A percentile compares a stretch with the other conserved stretches of the same genome.
Conservation (phyloP, 2,888 invertebrate genomes). For the Drosophila mercatorum region DNA sequence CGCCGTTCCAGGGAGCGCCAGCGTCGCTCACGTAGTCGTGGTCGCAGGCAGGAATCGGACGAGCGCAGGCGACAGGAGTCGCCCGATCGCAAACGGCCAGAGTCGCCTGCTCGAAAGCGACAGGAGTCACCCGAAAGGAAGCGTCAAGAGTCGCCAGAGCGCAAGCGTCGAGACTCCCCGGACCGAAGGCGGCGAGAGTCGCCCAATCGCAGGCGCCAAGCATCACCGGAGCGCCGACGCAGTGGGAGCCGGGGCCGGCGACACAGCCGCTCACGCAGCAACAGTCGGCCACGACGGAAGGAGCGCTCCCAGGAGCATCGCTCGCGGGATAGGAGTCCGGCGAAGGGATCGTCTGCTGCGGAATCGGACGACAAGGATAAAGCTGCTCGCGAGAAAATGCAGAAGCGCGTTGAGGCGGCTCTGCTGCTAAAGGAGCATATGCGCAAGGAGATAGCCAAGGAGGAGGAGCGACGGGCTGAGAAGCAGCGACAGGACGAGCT, state of each 20-base stretch:
- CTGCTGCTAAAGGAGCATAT: conserved; percentile 87
- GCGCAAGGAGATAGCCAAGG: conserved; percentile 86
- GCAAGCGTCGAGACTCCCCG: conserved; percentile 51
- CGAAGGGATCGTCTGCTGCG: conserved; percentile 39
- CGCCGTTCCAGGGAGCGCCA: conserved; percentile 65
- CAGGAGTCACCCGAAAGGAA: conserved; percentile 38
- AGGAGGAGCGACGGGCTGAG: conserved; percentile 86
- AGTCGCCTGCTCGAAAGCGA: conserved; percentile 25
- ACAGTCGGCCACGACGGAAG: conserved; percentile 47
- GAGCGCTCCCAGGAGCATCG: conserved; percentile 49
- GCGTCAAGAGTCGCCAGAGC: conserved; percentile 35
- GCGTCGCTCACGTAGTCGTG: conserved; percentile 61
- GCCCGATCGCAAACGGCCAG: conserved; percentile 5
- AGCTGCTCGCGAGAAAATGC: conserved; percentile 83
- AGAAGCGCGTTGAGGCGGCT: conserved; percentile 85
- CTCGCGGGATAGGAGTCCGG: conserved; percentile 36
- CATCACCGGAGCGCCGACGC: conserved; percentile 42
- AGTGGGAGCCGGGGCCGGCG: conserved; percentile 59
- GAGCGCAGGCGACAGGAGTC: conserved; percentile 39
- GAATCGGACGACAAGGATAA: conserved; percentile 77
- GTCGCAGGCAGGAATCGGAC: conserved; percentile 50
- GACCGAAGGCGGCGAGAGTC: conserved; percentile 52
- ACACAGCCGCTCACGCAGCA: conserved; percentile 56
- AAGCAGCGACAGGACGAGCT: conserved; percentile 82
- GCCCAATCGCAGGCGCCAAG: conserved; percentile 47